A percentile compares a stretch with the other conserved stretches of the same genome.
Evolutionary conservation across 2,797 vertebrate species (phyloP).

Genomic region (Rhinella marina): DNA sequence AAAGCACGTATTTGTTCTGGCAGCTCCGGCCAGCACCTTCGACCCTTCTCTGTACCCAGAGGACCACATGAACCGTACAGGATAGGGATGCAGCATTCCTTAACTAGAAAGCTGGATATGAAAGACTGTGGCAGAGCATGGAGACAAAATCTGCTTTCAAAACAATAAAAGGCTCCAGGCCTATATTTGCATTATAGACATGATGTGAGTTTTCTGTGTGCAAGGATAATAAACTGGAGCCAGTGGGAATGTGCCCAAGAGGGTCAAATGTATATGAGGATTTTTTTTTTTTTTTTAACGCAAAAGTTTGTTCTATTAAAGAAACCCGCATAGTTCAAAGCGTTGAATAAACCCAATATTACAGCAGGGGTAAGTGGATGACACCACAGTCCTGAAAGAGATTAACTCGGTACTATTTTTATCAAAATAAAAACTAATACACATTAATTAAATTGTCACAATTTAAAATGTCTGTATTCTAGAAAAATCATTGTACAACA

Average conservation of each 20-base stretch:
- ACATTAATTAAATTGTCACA: not conserved
- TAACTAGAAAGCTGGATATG: slow-evolving; percentile 27
- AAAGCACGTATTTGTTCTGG: slow-evolving; percentile 53
- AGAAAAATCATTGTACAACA: not conserved
- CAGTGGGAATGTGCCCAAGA: slow-evolving; percentile 24
- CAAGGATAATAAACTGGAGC: slow-evolving; percentile 49
- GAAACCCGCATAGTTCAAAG: not conserved
- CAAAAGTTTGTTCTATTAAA: not conserved
- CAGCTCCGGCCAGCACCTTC: slow-evolving; percentile 34
- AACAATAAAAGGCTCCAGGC: slow-evolving; percentile 26
- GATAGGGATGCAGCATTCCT: slow-evolving; percentile 40
- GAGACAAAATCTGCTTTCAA: slow-evolving; percentile 20
- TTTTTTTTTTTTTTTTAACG: not conserved
- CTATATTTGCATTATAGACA: slow-evolving; percentile 43
- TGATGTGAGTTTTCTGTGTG: not conserved
- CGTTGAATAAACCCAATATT: slow-evolving; percentile 14
- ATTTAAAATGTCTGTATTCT: not conserved
- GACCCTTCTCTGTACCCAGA: slow-evolving; percentile 39
- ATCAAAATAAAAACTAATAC: not conserved
- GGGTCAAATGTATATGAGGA: slow-evolving; percentile 18
- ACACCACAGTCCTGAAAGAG: not conserved
- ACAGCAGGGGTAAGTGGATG: not conserved
- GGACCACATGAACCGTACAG: slow-evolving; percentile 27
- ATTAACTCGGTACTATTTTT: not conserved
- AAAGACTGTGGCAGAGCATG: not conserved